Conservation (phyloP, 2,888 invertebrate genomes). For the Eristalis intricaria region DNA sequence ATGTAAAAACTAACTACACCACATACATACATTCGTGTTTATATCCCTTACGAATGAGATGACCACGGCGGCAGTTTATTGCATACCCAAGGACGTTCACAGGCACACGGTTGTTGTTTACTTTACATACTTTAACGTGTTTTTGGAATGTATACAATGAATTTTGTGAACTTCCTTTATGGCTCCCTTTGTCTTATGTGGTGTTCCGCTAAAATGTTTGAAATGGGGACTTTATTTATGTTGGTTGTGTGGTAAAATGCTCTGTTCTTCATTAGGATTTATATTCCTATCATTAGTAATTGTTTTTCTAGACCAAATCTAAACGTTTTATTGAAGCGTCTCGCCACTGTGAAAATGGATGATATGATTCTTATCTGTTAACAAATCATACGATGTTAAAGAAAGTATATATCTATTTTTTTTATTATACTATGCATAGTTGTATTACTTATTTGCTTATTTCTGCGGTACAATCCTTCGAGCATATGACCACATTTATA, state of each 20-base stretch:
- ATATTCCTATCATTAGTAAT: constrained; percentile 48
- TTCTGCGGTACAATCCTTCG: too few relatives aligned
- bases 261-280: constrained; percentile 46
- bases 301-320: constrained; percentile 57
- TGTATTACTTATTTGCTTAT: too few relatives aligned
- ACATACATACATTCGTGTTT: background rate
- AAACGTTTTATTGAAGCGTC: constrained; percentile 55
- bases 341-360: constrained; percentile 31
- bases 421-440: too few relatives aligned
- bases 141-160: background rate
- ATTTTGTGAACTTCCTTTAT: constrained; percentile 54
- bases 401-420: too few relatives aligned
- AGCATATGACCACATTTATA: too few relatives aligned
- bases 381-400: constrained; percentile 1
- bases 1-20: constrained; percentile 15
- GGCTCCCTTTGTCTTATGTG: constrained; percentile 58
- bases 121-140: constrained; percentile 39
- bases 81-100: constrained; percentile 21
- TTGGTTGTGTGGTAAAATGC: constrained; percentile 61
- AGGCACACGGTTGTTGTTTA: constrained; percentile 63
- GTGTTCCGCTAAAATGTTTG: constrained; percentile 64
- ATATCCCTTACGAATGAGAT: constrained; percentile 30
- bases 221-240: constrained; percentile 38
- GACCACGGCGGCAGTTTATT: constrained; percentile 41
- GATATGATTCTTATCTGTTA: background rate